phyloP scores from a whole-genome alignment of 1,140 invertebrate genomes.

The Xylocopa sonorina region DNA sequence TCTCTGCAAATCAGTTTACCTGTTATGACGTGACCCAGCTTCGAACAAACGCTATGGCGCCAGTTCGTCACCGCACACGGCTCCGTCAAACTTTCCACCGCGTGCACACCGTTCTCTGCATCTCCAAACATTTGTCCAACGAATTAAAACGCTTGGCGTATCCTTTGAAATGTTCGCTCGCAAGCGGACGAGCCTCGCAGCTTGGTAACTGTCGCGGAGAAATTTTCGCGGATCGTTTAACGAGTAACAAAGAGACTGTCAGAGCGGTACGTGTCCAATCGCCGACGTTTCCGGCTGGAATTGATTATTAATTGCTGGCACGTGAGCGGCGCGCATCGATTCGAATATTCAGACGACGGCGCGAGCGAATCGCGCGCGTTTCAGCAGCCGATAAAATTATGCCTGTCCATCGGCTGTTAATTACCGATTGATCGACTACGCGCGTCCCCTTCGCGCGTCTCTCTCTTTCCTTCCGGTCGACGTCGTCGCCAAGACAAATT shows the following conservation, averaged over 20 bases:
- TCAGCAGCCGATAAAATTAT: conserved; percentile 62
- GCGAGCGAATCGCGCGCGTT: conserved; percentile 55
- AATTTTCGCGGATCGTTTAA: conserved; percentile 44
- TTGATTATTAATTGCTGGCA: conserved; percentile 64
- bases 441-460: too few relatives aligned
- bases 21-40: conserved; percentile 7
- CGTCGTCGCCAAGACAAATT: conserved; percentile 32
- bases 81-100: not conserved
- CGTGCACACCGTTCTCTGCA: too few relatives aligned
- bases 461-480: conserved; percentile 22
- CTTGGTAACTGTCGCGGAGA: conserved; percentile 23
- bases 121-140: too few relatives aligned
- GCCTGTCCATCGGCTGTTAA: conserved; percentile 64
- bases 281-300: conserved; percentile 58
- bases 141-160: too few relatives aligned
- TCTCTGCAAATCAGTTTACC: conserved; percentile 22
- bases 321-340: conserved; percentile 56
- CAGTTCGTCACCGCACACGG: not conserved
- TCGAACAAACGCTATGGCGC: not conserved
- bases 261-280: conserved; percentile 56
- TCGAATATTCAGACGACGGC: conserved; percentile 55
- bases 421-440: conserved; percentile 66
- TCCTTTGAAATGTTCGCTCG: not conserved
- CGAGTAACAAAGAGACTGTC: conserved; percentile 63
- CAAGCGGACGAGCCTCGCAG: not conserved